These are phyloP conservation scores for Ennomos quercinarius DNA, from an alignment of 2,888 invertebrate species.

Conservation along the genomic window DNA sequence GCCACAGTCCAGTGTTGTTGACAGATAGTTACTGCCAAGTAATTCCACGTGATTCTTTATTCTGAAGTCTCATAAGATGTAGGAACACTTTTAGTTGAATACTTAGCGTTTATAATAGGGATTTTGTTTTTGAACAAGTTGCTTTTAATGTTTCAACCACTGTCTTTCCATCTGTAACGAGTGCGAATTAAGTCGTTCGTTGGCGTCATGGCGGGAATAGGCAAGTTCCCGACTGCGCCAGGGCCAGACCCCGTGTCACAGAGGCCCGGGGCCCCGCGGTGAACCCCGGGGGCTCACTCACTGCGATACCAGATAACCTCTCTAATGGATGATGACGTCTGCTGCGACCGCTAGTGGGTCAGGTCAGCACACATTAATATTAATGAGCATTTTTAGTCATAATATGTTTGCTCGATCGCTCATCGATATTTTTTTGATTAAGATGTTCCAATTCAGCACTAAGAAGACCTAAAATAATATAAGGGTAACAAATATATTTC, in stretches of 20 bases:
- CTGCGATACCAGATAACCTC: constrained; percentile 29
- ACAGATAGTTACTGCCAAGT: no score
- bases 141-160: no score
- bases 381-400: constrained; percentile 11
- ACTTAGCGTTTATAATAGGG: no score
- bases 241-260: constrained; percentile 9
- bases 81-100: no score
- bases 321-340: constrained; percentile 37
- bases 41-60: no score
- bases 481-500: no score
- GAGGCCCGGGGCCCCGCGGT: constrained; percentile 9
- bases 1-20: no score
- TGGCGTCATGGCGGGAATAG: constrained; percentile 8
- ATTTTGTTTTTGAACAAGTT: no score
- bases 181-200: constrained; percentile 27
- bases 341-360: constrained; percentile 22
- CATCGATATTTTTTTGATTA: constrained; percentile 7
- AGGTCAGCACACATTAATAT: constrained; percentile 23
- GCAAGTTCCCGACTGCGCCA: constrained; percentile 2
- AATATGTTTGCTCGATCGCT: constrained; percentile 15
- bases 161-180: background rate
- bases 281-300: constrained; percentile 27
- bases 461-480: no score
- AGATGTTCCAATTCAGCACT: no score
- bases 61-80: no score